Percentiles rank a stretch among this genome's conserved stretches.
Evolutionary conservation across 2,113 vertebrate species (phyloP).

Genomic region (Numida meleagris): DNA sequence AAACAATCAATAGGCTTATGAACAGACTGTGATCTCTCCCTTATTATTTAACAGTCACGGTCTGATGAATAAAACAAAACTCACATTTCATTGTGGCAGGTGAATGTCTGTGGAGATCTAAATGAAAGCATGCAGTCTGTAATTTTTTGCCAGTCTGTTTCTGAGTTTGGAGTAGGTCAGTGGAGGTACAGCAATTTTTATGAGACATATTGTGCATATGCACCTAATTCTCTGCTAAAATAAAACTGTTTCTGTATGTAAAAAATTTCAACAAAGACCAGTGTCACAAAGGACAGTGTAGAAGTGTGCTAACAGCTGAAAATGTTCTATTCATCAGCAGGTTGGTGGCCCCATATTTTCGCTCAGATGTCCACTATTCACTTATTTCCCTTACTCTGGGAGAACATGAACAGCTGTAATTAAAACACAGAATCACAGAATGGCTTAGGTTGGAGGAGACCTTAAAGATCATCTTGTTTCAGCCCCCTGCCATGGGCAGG

Average conservation of each 20-base stretch:
- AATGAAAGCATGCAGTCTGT: neutral
- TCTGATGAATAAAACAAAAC: neutral
- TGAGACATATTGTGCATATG: neutral
- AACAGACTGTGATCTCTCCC: neutral
- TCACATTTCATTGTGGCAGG: neutral
- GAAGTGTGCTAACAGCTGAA: neutral
- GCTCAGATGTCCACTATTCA: neutral
- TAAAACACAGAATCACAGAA: neutral
- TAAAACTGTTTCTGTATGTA: neutral
- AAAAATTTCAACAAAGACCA: neutral
- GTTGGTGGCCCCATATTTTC: neutral
- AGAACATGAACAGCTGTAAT: neutral
- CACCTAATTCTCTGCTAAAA: neutral
- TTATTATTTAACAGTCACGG: neutral
- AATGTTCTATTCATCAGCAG: neutral
- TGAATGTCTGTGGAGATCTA: neutral
- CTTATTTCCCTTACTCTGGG: neutral
- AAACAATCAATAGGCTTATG: neutral
- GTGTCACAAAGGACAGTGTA: neutral
- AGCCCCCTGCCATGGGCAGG: no score
- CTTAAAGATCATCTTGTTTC: no score
- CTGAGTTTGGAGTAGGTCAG: neutral
- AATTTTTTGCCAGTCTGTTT: neutral
- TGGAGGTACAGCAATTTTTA: neutral
- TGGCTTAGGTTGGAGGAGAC: no score